Evolutionary conservation across 2,113 vertebrate species (phyloP), one percentile per base, ranked within the genome.

Genomic region (Nothoprocta perdicaria): DNA sequence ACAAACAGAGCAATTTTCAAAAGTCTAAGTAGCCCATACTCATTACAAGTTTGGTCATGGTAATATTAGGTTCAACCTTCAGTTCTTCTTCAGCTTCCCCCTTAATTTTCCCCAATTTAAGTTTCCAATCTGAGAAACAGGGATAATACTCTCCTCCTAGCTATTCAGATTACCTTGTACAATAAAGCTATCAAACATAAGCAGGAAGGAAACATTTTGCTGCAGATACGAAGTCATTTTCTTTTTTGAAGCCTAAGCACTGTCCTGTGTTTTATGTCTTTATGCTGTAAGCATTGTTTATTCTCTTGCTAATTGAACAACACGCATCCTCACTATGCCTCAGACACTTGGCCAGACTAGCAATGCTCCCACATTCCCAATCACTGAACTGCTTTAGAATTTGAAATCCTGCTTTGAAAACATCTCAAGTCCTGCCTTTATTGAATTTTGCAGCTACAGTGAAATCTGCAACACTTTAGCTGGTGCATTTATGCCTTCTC

Each of bases 351-450:
- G 52, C 29, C 57, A 85, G 23, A 77, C 91, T 81, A 85, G 91
- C 78, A 74, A 65, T 63, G 33, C 73, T 73, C 38, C 27, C 35
- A 40, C 7, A 40, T 12, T 85, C 63, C 87, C 89, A 90, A 46
- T 71, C 81, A 89, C 84, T 88, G 79, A 1, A 0, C 24, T 74
- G 65, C 29, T 90, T 84, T 11, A 89, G 33, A 92, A 57, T 31
- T 65, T 80, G 38, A 87, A 93, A 72, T 43, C 22, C 15, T 74
- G 22, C 61, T 89, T 68, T 87, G 73, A 85, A 80, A 95, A 92
- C 89, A 94, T 23, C 22, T 74, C 2, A 91, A 73, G 18, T 69
- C 23, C 31, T 40, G 22, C 40, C 81, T 84, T 63, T 40, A 92
- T 60, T 43, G 38, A 78, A 71, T 74, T 92, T 40, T 81, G 80